A percentile compares a stretch with the other conserved stretches of the same genome.
Evolutionary conservation across 2,113 vertebrate genomes (phyloP).

Genomic region (Thunnus maccoyii): DNA sequence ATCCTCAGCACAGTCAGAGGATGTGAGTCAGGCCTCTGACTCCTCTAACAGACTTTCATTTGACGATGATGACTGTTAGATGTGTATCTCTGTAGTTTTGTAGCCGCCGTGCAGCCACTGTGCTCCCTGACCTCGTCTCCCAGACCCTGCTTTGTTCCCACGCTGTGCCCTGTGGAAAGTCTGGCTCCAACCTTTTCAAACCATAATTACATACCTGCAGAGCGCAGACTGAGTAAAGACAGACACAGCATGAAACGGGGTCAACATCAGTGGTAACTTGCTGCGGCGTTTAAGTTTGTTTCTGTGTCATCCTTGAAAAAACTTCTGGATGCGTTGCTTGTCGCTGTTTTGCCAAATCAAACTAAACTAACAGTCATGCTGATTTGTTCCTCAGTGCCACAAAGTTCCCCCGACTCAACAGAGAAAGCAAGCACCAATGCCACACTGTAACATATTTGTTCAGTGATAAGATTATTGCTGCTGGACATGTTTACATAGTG

Average conservation of each 20-base stretch:
- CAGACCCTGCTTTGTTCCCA: conserved; percentile 74
- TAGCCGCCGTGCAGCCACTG: conserved; percentile 25
- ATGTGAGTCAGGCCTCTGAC: conserved; percentile 51
- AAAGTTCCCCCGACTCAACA: not conserved
- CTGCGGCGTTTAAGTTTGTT: not conserved
- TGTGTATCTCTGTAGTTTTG: conserved; percentile 32
- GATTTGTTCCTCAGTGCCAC: conserved; percentile 3
- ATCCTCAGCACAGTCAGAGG: conserved; percentile 44
- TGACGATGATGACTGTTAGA: conserved; percentile 41
- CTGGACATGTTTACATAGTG: not conserved
- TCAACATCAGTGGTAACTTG: conserved; percentile 34
- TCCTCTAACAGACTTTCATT: conserved; percentile 27
- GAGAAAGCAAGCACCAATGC: not conserved
- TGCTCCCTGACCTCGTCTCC: conserved; percentile 63
- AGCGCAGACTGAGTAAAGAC: conserved; percentile 71
- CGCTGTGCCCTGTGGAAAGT: conserved; percentile 74
- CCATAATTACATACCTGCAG: conserved; percentile 83
- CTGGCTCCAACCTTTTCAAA: conserved; percentile 81
- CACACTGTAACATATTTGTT: conserved; percentile 1
- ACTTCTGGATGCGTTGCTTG: not conserved
- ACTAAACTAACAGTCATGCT: not conserved
- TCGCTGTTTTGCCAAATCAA: conserved; percentile 11
- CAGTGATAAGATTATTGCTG: not conserved
- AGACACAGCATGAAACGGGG: conserved; percentile 53
- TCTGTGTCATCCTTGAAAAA: too few species aligned